Base-by-base conservation (phyloP, 2,797 vertebrate genomes). In the Acipenser oxyrinchus region DNA sequence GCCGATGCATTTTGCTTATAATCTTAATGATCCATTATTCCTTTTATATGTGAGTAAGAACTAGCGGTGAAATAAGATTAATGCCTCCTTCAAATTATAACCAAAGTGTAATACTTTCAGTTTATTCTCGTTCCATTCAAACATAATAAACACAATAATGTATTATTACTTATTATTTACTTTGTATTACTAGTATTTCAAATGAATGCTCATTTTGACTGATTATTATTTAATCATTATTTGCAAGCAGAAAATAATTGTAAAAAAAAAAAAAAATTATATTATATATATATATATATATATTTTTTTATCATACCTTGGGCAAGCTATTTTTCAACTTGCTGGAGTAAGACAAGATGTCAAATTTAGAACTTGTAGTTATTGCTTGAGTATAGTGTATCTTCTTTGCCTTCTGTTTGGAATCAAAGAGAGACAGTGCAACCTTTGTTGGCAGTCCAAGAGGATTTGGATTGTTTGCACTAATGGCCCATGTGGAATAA, bases 361-460 rank as follows among this genome's bases (percentile, higher is more conserved):
- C 97, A 4, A 89, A 92, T 62, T 91, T 92, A 63, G 89, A 87
- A 49, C 79, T 88, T 0, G 94, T 95, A 53, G 81, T 93, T 84
- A 94, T 90, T 79, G 95, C 95, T 73, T 93, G 90, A 64, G 93
- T 95, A 74, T 95, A 99, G 48, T 92, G 86, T 1, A 91, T 88
- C 78, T 94, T 97, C 76, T 93, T 96, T 67, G 88, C 85, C 75
- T 87, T 95, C 75, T 98, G 97, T 79, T 95, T 98, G 50, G 96
- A 98, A 79, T 98, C 91, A 65, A 99, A 93, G 71, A 99, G 90
- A 67, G 95, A 93, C 87, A 99, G 95, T 62, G 94, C 92, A 68
- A 96, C 87, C 76, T 99, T 99, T 66, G 97, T 99, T 0, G 94
- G 93, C 78, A 99, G 82, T 69, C 94, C 92, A 0, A 99, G 85